phyloP scores from a whole-genome alignment of 1,140 invertebrate genomes.

The Eriocheir sinensis region DNA sequence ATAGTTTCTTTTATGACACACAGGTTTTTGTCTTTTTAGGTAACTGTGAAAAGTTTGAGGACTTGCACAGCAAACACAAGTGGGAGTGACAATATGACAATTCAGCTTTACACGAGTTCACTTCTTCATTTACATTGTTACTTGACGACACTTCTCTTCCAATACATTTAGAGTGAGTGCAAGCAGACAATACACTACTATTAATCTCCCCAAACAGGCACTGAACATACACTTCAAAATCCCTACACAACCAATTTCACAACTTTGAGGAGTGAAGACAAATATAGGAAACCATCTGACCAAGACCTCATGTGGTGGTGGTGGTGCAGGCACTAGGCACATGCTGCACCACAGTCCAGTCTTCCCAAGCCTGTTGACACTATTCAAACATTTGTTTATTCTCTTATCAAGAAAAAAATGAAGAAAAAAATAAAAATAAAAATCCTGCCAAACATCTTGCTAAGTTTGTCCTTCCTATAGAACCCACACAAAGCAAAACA shows the following conservation, averaged over 20 bases:
- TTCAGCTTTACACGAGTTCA: background rate
- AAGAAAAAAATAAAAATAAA: slow-evolving; percentile 43
- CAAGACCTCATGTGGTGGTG: slow-evolving; percentile 39
- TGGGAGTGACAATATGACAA: background rate
- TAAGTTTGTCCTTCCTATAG: slow-evolving; percentile 50
- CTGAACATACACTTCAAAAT: slow-evolving; percentile 75
- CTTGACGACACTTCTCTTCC: slow-evolving; percentile 11
- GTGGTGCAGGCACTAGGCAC: background rate
- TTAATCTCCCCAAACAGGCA: slow-evolving; percentile 76
- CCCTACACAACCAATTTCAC: slow-evolving; percentile 77
- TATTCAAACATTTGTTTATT: background rate
- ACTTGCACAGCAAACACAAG: background rate
- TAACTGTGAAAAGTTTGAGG: background rate
- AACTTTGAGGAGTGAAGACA: slow-evolving; percentile 65
- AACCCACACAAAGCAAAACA: slow-evolving; percentile 70
- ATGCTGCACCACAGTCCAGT: background rate
- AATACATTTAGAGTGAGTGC: slow-evolving; percentile 62
- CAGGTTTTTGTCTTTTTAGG: too few species aligned
- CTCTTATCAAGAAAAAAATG: slow-evolving; percentile 39
- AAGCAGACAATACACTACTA: slow-evolving; percentile 76
- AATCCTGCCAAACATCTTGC: slow-evolving; percentile 40
- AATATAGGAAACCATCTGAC: slow-evolving; percentile 64
- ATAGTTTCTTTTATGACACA: background rate
- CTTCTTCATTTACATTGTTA: slow-evolving; percentile 26
- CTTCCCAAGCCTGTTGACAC: background rate